Conservation (phyloP, 2,797 vertebrate genomes). For the Enteromius paludinosus region DNA sequence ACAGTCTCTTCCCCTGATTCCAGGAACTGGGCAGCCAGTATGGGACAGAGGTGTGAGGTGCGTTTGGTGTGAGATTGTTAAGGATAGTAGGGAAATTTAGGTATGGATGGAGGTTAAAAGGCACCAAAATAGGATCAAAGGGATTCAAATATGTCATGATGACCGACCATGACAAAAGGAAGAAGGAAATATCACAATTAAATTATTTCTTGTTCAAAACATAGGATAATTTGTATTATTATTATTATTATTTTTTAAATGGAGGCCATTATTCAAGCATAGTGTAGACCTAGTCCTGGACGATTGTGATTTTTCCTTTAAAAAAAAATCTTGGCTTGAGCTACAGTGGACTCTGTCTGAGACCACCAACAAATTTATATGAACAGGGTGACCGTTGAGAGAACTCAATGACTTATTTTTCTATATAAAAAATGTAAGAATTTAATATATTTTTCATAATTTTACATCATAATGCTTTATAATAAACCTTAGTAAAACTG, state of each 20-base stretch:
- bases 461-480: background rate
- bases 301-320: background rate
- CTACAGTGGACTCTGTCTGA: background rate
- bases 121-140: background rate
- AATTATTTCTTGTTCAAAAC: constrained; percentile 36
- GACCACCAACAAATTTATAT: background rate
- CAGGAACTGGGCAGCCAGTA: constrained; percentile 87
- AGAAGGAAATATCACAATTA: constrained; percentile 69
- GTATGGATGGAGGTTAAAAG: constrained; percentile 66
- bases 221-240: background rate
- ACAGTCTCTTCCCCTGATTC: constrained; percentile 84
- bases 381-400: background rate
- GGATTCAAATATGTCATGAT: constrained; percentile 59
- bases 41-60: constrained; percentile 63
- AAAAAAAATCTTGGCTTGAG: background rate
- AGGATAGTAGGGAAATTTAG: constrained; percentile 56
- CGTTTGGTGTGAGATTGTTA: constrained; percentile 60
- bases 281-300: background rate
- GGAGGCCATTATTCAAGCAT: background rate
- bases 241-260: background rate
- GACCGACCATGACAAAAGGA: constrained; percentile 63
- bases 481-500: background rate
- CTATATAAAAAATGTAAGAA: background rate
- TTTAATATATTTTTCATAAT: background rate
- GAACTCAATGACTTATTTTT: background rate